phyloP scores from a whole-genome alignment of 2,888 invertebrate species.

The Corbicula japonica region DNA sequence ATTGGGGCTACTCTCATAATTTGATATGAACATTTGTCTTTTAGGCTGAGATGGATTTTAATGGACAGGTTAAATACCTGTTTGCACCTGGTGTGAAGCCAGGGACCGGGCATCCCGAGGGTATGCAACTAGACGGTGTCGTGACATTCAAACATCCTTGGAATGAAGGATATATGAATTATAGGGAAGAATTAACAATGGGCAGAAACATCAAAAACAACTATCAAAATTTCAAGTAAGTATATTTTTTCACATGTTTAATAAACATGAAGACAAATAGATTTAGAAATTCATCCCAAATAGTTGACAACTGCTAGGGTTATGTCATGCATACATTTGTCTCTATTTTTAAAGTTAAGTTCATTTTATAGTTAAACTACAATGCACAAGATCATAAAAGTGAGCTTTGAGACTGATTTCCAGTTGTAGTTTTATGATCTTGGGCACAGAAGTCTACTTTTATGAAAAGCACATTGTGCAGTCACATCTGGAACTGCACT shows the following conservation, averaged over 20 bases:
- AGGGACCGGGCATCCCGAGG: conserved; percentile 24
- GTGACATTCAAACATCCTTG: conserved; percentile 37
- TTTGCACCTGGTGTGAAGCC: conserved; percentile 11
- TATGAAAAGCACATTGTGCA: no score
- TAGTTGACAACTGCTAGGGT: no score
- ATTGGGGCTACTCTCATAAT: not conserved
- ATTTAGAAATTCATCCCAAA: no score
- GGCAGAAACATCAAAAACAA: conserved; percentile 25
- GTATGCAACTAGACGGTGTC: conserved; percentile 3
- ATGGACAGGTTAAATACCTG: conserved; percentile 9
- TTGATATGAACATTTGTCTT: not conserved
- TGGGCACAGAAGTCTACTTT: no score
- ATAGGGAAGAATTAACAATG: not conserved
- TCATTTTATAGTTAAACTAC: no score
- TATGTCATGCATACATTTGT: no score
- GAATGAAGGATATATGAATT: conserved; percentile 45
- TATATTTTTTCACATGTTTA: not conserved
- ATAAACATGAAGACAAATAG: no score
- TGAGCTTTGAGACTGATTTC: no score
- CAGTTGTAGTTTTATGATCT: no score
- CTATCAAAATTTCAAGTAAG: conserved; percentile 41
- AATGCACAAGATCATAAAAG: no score
- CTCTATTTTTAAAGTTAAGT: no score
- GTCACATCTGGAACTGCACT: no score
- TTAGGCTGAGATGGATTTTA: conserved; percentile 11